A percentile compares a stretch with the other conserved stretches of the same genome.
Evolutionary conservation across 2,888 invertebrate species (phyloP).

Genomic region (Tanytarsus gracilentus): DNA sequence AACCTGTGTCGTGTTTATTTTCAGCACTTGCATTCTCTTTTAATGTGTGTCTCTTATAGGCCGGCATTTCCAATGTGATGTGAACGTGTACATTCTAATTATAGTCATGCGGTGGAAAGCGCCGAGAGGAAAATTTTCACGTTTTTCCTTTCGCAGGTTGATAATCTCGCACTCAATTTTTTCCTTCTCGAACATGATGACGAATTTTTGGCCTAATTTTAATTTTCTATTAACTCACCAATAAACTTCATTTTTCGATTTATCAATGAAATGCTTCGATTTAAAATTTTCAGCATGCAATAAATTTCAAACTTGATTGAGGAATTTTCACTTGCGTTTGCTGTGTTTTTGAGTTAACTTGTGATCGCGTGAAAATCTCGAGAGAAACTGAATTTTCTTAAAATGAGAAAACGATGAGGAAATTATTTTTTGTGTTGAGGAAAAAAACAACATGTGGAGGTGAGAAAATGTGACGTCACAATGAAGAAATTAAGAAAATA

Average conservation of each 20-base stretch:
- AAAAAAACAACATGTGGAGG: not conserved
- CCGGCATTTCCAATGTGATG: too few relatives aligned
- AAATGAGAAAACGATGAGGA: too few relatives aligned
- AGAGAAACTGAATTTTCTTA: conserved; percentile 14
- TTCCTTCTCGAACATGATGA: too few relatives aligned
- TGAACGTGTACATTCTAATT: conserved; percentile 1
- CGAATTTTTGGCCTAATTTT: too few relatives aligned
- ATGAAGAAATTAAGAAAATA: too few relatives aligned
- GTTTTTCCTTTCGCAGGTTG: conserved; percentile 8
- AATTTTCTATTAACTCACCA: conserved; percentile 53
- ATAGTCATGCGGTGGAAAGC: not conserved
- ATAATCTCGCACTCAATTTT: too few relatives aligned
- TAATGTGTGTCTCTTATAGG: too few relatives aligned
- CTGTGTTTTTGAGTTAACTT: not conserved
- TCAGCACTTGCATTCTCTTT: too few relatives aligned
- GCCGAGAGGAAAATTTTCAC: conserved; percentile 3
- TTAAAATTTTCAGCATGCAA: conserved; percentile 8
- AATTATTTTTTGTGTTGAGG: not conserved
- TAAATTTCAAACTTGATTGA: not conserved
- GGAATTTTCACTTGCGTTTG: not conserved
- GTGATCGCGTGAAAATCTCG: conserved; percentile 13
- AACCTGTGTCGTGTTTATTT: too few relatives aligned
- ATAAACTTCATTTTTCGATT: conserved; percentile 15
- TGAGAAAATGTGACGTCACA: too few relatives aligned
- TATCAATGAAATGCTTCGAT: not conserved